Conservation (phyloP, 2,888 invertebrate genomes). For the Pherbina coryleti region DNA sequence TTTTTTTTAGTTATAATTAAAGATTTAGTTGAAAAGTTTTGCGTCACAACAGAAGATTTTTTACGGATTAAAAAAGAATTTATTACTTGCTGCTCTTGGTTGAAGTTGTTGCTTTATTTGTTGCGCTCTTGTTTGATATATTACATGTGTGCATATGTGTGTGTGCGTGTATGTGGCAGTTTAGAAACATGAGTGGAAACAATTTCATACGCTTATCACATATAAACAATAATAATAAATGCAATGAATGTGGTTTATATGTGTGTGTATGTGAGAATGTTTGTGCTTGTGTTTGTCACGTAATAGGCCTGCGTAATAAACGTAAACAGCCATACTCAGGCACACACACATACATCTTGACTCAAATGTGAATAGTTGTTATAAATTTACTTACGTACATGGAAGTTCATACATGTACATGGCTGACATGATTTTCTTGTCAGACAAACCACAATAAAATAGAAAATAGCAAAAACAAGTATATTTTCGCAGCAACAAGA, state of each 20-base stretch:
- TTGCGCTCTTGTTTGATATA: not conserved
- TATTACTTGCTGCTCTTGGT: not conserved
- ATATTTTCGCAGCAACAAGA: not conserved
- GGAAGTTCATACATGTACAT: slow-evolving; percentile 32
- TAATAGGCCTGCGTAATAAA: slow-evolving; percentile 10
- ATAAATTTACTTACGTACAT: not conserved
- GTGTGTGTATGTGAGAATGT: too few relatives aligned
- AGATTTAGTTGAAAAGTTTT: slow-evolving; percentile 10
- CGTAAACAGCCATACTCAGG: not conserved
- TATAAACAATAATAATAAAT: slow-evolving; percentile 27
- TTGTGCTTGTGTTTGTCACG: not conserved
- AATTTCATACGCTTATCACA: slow-evolving; percentile 25
- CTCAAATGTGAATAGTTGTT: not conserved
- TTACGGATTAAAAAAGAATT: not conserved
- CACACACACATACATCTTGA: not conserved
- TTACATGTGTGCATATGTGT: not conserved
- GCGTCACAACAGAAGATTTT: not conserved
- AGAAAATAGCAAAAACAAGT: not conserved
- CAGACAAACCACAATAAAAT: not conserved
- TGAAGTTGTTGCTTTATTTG: not conserved
- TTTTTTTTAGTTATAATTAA: slow-evolving; percentile 14
- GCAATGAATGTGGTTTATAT: not conserved
- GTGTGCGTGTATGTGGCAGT: not conserved
- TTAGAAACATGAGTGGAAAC: slow-evolving; percentile 22
- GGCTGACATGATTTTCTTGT: slow-evolving; percentile 40